Conservation (phyloP, 2,113 vertebrate species). For the Clupea harengus region DNA sequence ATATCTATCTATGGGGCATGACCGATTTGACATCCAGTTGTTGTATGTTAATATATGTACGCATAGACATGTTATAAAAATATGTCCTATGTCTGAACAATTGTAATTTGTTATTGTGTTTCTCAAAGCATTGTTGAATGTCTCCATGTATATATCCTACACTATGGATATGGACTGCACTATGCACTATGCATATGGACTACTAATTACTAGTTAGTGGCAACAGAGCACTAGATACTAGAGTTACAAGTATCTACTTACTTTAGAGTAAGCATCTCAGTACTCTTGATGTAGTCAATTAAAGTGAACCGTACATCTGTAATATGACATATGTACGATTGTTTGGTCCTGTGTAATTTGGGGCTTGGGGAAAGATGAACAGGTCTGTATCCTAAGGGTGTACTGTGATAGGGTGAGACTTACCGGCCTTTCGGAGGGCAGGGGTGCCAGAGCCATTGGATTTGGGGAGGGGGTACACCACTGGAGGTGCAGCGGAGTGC, state of each 20-base stretch:
- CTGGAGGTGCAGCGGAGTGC: constrained; percentile 83
- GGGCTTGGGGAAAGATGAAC: too few species aligned
- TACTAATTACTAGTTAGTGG: background rate
- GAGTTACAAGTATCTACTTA: background rate
- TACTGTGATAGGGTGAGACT: constrained; percentile 53
- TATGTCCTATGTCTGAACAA: background rate
- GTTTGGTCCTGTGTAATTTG: too few species aligned
- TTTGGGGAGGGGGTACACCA: constrained; percentile 81
- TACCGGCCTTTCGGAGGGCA: constrained; percentile 87
- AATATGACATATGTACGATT: too few species aligned
- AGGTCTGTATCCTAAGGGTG: background rate
- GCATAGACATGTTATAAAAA: background rate
- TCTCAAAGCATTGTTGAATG: background rate
- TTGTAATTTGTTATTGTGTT: background rate
- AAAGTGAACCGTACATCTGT: background rate
- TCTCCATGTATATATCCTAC: background rate
- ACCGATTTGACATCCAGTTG: background rate
- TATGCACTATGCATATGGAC: background rate
- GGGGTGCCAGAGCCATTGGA: constrained; percentile 87
- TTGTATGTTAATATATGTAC: background rate
- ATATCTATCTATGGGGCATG: background rate
- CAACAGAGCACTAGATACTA: background rate
- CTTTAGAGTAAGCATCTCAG: background rate
- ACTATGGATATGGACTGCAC: background rate
- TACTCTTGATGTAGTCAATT: background rate